Evolutionary conservation across 2,797 vertebrate species (phyloP), one percentile per base, ranked within the genome.

Genomic region (Streptopelia turtur): DNA sequence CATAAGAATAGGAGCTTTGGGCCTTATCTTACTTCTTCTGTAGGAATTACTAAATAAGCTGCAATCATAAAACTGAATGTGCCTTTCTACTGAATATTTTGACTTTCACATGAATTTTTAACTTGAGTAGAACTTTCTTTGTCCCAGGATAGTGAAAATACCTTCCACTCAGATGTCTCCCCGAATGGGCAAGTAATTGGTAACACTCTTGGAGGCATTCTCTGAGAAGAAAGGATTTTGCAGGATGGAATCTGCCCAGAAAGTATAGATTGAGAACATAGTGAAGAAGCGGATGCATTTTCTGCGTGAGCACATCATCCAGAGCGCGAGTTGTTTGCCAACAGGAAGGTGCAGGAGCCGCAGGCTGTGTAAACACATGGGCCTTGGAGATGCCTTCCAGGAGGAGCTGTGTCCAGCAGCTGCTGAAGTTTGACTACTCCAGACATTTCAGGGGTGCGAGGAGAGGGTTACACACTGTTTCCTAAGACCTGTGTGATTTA

Each of bases 31-130:
- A 43, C 27, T 53, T 13, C n/a, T 91, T 94, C 84, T 94, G 13
- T 84, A 49, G 89, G 85, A 94, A 94, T 89, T 82, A 77, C 65
- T 94, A 93, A 96, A 56, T 84, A 91, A 94, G 28, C 59, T 88
- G 52, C 25, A 79, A 39, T 87, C 24, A 47, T 85, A 31, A 50
- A n/a, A 52, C 68, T 41, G 22, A 61, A 83, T 74, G 56, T 83
- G 52, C 18, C 49, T 74, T 95, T 89, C 89, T 56, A 41, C 9
- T 72, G 71, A 88, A 70, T 27, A 72, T 91, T 97, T 95, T 95
- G 47, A 92, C 78, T 95, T 94, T 87, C 53, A 87, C 53, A 56
- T 91, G 72, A 69, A 83, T 82, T 91, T 96, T 87, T 84, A 77
- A 75, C 30, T 81, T 22, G 20, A 27, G 18, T 50, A 31, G 65